Evolutionary conservation across 2,888 invertebrate genomes (phyloP).

Genomic region (Cremastinae sp.): DNA sequence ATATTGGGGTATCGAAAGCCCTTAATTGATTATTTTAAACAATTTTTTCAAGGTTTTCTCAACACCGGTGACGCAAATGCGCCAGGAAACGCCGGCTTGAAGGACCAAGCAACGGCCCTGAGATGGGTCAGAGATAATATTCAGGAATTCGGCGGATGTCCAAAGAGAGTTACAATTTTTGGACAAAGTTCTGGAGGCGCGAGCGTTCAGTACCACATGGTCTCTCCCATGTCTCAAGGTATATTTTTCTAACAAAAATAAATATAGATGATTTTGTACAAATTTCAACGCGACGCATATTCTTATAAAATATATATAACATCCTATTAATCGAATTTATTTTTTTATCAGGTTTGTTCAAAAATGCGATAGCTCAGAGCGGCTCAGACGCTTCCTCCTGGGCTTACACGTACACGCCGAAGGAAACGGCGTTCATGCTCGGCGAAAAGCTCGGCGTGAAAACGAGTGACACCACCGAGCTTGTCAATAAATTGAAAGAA

Average conservation of each 20-base stretch:
- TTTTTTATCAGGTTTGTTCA: constrained; percentile 71
- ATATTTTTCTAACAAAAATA: too few species aligned
- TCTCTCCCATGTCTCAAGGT: constrained; percentile 76
- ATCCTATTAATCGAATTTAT: too few species aligned
- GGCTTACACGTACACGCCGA: constrained; percentile 69
- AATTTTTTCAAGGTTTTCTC: constrained; percentile 68
- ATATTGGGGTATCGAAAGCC: too few species aligned
- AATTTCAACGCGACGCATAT: background rate
- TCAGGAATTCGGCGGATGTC: constrained; percentile 74
- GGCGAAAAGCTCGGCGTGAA: constrained; percentile 73
- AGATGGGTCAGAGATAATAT: constrained; percentile 76
- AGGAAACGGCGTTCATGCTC: constrained; percentile 72
- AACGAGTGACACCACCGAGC: constrained; percentile 70
- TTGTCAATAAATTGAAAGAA: constrained; percentile 71
- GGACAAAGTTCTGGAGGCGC: constrained; percentile 71
- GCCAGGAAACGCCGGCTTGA: constrained; percentile 74
- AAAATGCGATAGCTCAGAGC: constrained; percentile 72
- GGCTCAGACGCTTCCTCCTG: constrained; percentile 71
- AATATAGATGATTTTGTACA: background rate
- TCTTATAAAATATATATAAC: background rate
- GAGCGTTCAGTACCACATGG: constrained; percentile 72
- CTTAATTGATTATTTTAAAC: background rate
- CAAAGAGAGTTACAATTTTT: constrained; percentile 72
- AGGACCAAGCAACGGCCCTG: constrained; percentile 74
- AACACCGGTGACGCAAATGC: constrained; percentile 72